Conservation (phyloP, 2,113 vertebrate species). For the Anoplopoma fimbria region DNA sequence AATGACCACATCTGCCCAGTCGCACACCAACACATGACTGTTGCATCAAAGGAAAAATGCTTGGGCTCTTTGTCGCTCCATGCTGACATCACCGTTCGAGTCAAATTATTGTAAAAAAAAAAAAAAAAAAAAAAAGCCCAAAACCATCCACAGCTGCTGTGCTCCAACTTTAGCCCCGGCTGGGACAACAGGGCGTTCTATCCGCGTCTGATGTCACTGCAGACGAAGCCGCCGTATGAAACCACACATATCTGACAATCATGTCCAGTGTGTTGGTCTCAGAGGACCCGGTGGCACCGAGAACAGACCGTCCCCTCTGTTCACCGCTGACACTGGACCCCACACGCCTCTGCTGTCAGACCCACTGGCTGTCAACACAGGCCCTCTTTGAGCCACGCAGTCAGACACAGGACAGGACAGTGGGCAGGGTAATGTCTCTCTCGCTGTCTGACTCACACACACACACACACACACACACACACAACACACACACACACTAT, state of each 20-base stretch:
- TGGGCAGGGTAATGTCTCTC: slow-evolving; percentile 62
- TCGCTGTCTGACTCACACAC: slow-evolving; percentile 60
- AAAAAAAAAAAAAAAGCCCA: background rate
- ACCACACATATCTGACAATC: slow-evolving; percentile 71
- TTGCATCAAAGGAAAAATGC: slow-evolving; percentile 11
- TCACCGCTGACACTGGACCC: slow-evolving; percentile 62
- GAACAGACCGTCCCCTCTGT: slow-evolving; percentile 74
- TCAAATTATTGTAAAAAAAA: background rate
- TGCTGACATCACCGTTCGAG: slow-evolving; percentile 47
- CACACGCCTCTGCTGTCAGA: slow-evolving; percentile 69
- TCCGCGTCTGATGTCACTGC: slow-evolving; percentile 78
- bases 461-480: slow-evolving; percentile 43
- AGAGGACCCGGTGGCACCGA: slow-evolving; percentile 62
- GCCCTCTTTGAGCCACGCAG: slow-evolving; percentile 68
- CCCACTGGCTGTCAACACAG: slow-evolving; percentile 73
- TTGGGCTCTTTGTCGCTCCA: slow-evolving; percentile 15
- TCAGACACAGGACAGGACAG: slow-evolving; percentile 58
- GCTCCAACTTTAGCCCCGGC: slow-evolving; percentile 37
- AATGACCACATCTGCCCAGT: slow-evolving; percentile 18
- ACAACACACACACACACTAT: background rate
- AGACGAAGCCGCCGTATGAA: slow-evolving; percentile 58
- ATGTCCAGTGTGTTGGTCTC: slow-evolving; percentile 58
- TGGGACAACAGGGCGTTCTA: slow-evolving; percentile 66
- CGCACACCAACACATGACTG: slow-evolving; percentile 21
- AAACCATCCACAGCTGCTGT: slow-evolving; percentile 29